Base-by-base conservation (phyloP, 1,140 invertebrate genomes). In the Sesamia nonagrioides region DNA sequence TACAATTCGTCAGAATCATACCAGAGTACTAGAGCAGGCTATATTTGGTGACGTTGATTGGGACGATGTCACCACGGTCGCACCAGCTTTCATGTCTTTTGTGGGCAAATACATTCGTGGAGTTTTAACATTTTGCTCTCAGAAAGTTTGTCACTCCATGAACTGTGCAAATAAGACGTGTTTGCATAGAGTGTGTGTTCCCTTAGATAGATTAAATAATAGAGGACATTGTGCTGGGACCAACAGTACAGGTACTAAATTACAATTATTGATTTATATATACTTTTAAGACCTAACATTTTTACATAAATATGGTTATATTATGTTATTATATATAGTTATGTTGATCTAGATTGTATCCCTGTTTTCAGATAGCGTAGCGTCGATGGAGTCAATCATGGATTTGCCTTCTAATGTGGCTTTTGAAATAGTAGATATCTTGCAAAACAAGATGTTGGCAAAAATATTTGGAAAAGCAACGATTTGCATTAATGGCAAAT, bases 21-120 rank as follows among this genome's bases (percentile, higher is more conserved):
- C 89, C 13, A 77, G 71, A 52, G 89, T 86, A 6, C 71, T 92
- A 63, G 88, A 92, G 79, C 83, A 87, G 54, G 91, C 89, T 50
- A 92, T 94, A 87, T 92, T 95, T 73, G 90, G 90, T 8, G 83
- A 92, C 42, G 87, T 92, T 0, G 81, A 94, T 80, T 94, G 92
- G 92, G 83, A 92, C 71, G 89, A 95, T 81, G 74, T 93, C 0
- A 91, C 91, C 54, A 84, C 85, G n/a, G 86, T 92, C 11, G 88
- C 86, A 6, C 91, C 91, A 40, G 83, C 85, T 1, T 94, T 95
- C 72, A 84, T 91, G 60, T 91, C 89, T 13, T 91, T 95, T 73
- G 84, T 94, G 0, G 93, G 92, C 7, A 95, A 95, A 90, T 91
- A 94, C 76, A 82, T 91, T 27, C 89, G 72, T 58, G 93, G 93